Evolutionary conservation across 2,888 invertebrate species (phyloP), one percentile per base, ranked within the genome.

Genomic region (Thera britannica): DNA sequence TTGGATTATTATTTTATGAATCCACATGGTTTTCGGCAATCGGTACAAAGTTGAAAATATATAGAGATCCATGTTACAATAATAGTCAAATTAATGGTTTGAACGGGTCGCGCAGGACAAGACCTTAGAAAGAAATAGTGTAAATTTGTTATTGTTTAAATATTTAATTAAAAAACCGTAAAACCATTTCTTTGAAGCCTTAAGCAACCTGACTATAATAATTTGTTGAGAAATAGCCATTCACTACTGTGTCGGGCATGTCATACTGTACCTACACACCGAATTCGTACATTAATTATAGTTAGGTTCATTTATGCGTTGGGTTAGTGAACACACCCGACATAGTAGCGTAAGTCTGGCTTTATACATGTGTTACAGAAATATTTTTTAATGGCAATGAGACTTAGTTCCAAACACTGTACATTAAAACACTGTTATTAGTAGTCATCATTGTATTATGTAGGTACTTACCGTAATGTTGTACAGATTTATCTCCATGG

Each of bases 401-500:
- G 35, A 58, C 41, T 61, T 68, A 62, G 62, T 71, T 70, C 34
- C 74, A 77, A 78, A 79, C 81, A 82, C 81, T 90, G 90, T 92
- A 90, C 77, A 91, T 89, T 87, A 58, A 80, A 80, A 82, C 84
- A 83, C 83, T 41, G 68, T 52, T 52, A 68, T 78, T 79, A 76
- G 79, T 85, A 86, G 63, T 66, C 60, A 58, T 84, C 78, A 81
- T 80, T 82, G 90, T 89, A 89, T 85, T 55, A 85, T 84, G 86
- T 89, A 69, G 65, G 52, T 65, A 55, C 9, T 34, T 52, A 52
- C 62, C 55, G 73, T 86, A 84, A 83, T 88, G 85, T 89, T 92
- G 90, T 91, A 91, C 87, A 90, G 87, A 82, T 87, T 86, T 86
- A 83, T 83, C 81, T 81, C 81, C 67, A 81, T 87, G 87, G 87